Evolutionary conservation across 2,797 vertebrate genomes (phyloP).

Genomic region (Poecilia gillii): DNA sequence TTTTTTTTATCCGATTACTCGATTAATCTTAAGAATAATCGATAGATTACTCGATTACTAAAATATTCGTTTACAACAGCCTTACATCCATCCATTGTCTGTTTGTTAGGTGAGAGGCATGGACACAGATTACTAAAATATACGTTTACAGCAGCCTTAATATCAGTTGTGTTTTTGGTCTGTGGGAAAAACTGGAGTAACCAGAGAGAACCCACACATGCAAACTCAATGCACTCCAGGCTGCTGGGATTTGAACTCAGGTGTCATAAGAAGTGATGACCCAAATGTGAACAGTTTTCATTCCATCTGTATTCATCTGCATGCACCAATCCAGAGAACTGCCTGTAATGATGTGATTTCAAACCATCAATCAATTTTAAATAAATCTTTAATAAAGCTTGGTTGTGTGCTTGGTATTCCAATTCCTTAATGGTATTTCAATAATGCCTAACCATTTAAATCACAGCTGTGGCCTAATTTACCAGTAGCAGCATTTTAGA

Average conservation of each 20-base stretch:
- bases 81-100: too few relatives aligned
- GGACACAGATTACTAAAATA: too few relatives aligned
- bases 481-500: not conserved
- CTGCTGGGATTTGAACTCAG: not conserved
- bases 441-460: not conserved
- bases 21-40: too few relatives aligned
- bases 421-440: not conserved
- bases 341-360: not conserved
- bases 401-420: not conserved
- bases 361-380: not conserved
- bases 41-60: too few relatives aligned
- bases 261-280: not conserved
- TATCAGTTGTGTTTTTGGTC: not conserved
- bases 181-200: not conserved
- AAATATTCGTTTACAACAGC: too few relatives aligned
- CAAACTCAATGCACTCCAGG: too few relatives aligned
- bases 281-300: not conserved
- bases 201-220: not conserved
- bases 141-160: too few relatives aligned
- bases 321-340: not conserved
- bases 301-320: not conserved
- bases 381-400: not conserved
- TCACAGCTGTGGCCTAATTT: not conserved
- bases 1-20: too few relatives aligned
- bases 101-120: too few relatives aligned